These are phyloP conservation scores for Manacus vitellinus DNA, from an alignment of 2,113 vertebrate species.

Conservation along the genomic window DNA sequence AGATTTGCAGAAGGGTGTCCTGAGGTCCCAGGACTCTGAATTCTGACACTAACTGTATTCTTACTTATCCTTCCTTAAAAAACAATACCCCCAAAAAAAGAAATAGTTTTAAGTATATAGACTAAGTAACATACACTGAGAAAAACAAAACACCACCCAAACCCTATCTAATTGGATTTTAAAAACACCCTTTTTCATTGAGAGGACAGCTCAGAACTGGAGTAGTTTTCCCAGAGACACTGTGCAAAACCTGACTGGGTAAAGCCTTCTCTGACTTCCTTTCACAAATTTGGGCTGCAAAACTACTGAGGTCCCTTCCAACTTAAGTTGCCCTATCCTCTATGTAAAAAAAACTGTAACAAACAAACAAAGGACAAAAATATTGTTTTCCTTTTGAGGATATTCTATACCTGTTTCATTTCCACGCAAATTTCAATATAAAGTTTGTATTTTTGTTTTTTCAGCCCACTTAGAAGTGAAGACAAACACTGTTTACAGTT, in stretches of 20 bases:
- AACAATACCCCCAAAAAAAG: background rate
- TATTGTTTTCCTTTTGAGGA: background rate
- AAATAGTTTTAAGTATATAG: background rate
- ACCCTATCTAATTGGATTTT: background rate
- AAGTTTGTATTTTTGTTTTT: background rate
- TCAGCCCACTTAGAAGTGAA: background rate
- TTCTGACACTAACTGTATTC: background rate
- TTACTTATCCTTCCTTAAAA: background rate
- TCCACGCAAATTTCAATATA: background rate
- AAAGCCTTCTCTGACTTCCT: background rate
- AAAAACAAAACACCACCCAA: background rate
- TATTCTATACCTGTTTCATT: background rate
- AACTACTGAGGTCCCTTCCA: background rate
- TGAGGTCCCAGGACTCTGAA: background rate
- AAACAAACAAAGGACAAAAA: background rate
- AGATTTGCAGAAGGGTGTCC: background rate
- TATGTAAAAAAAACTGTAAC: background rate
- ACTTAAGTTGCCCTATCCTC: background rate
- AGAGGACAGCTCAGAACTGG: background rate
- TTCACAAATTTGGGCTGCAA: background rate
- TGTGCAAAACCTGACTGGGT: background rate
- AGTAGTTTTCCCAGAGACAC: background rate
- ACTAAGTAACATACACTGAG: background rate
- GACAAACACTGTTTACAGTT: background rate
- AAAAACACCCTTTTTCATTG: accelerated